A percentile compares a stretch with the other conserved stretches of the same genome.
These are phyloP conservation scores for Ptychochromis oligacanthus DNA, from an alignment of 2,113 vertebrate genomes.

Conservation along the genomic window DNA sequence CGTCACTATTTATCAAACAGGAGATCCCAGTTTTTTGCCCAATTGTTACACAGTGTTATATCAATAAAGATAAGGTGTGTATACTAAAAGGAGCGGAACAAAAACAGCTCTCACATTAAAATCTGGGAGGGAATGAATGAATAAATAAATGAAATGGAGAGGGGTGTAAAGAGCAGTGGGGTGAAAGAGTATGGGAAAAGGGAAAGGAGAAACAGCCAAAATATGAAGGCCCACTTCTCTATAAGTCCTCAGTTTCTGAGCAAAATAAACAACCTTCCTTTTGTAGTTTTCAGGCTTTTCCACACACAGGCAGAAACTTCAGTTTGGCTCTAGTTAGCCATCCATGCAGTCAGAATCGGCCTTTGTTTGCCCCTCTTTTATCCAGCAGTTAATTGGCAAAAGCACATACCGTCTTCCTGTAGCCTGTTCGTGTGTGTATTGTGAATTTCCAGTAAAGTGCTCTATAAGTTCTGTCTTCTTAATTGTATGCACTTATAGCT, in stretches of 20 bases:
- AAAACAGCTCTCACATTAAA: neutral
- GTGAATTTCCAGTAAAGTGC: neutral
- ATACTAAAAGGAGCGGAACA: neutral
- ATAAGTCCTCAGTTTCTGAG: neutral
- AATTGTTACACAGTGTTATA: neutral
- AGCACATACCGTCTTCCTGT: neutral
- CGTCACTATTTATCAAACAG: neutral
- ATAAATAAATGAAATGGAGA: conserved; percentile 40
- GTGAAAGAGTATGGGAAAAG: conserved; percentile 41
- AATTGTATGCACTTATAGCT: conserved; percentile 1
- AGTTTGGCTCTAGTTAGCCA: neutral
- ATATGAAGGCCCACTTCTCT: neutral
- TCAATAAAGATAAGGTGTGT: neutral
- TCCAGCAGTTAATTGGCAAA: conserved; percentile 27
- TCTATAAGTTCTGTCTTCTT: neutral
- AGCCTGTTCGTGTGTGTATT: conserved; percentile 15
- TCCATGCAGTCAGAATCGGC: conserved; percentile 2
- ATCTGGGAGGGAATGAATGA: conserved; percentile 10
- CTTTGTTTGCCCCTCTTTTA: conserved; percentile 6
- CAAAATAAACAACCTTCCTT: conserved; percentile 20
- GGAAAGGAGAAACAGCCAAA: conserved; percentile 31
- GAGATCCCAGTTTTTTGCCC: neutral
- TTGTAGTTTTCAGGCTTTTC: neutral
- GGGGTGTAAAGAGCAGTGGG: neutral
- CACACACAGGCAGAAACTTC: neutral